Conservation (phyloP, 2,888 invertebrate species). For the Polymixis flavicincta region DNA sequence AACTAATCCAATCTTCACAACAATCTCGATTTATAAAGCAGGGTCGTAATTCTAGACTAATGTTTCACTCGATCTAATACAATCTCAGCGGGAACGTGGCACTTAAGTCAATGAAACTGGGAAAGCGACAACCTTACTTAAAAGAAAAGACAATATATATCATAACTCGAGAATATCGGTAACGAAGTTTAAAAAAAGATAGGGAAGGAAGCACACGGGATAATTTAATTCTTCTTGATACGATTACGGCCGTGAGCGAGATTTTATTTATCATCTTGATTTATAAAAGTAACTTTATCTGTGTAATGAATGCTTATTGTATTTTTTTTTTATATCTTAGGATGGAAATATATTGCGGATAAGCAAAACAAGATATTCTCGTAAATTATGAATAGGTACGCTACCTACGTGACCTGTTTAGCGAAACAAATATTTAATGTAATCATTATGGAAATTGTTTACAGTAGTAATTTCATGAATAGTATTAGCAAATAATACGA, state of each 20-base stretch:
- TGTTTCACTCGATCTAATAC: slow-evolving; percentile 36
- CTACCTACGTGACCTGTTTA: slow-evolving; percentile 49
- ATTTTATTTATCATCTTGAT: slow-evolving; percentile 66
- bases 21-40: slow-evolving; percentile 42
- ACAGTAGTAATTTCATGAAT: not conserved
- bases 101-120: slow-evolving; percentile 55
- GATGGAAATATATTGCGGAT: slow-evolving; percentile 27
- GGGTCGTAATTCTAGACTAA: slow-evolving; percentile 38
- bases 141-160: slow-evolving; percentile 54
- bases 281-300: slow-evolving; percentile 47
- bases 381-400: slow-evolving; percentile 33
- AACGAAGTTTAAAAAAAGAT: slow-evolving; percentile 59
- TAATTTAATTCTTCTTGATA: slow-evolving; percentile 64
- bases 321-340: slow-evolving; percentile 27
- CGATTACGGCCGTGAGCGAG: slow-evolving; percentile 64
- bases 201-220: slow-evolving; percentile 43
- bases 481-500: not conserved
- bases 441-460: slow-evolving; percentile 18
- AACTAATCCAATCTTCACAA: slow-evolving; percentile 39
- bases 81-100: slow-evolving; percentile 30
- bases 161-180: slow-evolving; percentile 51
- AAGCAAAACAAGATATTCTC: slow-evolving; percentile 25
- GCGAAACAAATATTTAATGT: slow-evolving; percentile 25
- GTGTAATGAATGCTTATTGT: slow-evolving; percentile 53
- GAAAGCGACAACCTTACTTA: slow-evolving; percentile 44